These are phyloP conservation scores for Nannobrachium achirus DNA, from an alignment of 2,113 vertebrate genomes.

Conservation along the genomic window DNA sequence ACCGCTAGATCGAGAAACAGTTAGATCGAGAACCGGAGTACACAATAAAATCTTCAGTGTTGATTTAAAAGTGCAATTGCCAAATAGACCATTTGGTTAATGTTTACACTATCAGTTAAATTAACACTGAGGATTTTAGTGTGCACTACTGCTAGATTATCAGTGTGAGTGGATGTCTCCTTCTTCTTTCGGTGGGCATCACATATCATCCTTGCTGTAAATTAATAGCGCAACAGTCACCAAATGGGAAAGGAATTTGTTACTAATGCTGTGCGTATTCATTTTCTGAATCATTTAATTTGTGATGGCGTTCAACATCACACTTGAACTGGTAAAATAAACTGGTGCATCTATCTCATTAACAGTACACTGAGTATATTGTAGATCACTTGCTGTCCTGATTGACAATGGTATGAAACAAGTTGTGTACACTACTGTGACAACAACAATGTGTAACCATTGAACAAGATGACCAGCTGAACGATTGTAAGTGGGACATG, in stretches of 20 bases:
- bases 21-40: no score
- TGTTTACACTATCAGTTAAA: no score
- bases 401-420: no score
- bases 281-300: conserved; percentile 60
- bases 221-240: conserved; percentile 67
- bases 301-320: conserved; percentile 32
- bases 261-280: conserved; percentile 52
- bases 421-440: no score
- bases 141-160: conserved; percentile 59
- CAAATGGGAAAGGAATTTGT: conserved; percentile 39
- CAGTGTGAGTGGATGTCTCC: conserved; percentile 67
- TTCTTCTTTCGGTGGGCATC: conserved; percentile 57
- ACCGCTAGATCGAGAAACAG: no score
- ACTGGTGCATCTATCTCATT: conserved; percentile 32
- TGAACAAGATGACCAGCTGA: no score
- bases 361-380: conserved; percentile 16
- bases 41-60: no score
- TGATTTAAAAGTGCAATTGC: no score
- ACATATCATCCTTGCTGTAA: conserved; percentile 68
- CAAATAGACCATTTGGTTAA: no score
- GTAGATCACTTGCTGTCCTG: conserved; percentile 8
- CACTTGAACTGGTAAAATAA: conserved; percentile 41
- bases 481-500: no score
- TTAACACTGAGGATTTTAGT: no score
- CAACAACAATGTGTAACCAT: no score